These are phyloP conservation scores for Oncorhynchus nerka DNA, from an alignment of 2,113 vertebrate genomes.

Conservation along the genomic window DNA sequence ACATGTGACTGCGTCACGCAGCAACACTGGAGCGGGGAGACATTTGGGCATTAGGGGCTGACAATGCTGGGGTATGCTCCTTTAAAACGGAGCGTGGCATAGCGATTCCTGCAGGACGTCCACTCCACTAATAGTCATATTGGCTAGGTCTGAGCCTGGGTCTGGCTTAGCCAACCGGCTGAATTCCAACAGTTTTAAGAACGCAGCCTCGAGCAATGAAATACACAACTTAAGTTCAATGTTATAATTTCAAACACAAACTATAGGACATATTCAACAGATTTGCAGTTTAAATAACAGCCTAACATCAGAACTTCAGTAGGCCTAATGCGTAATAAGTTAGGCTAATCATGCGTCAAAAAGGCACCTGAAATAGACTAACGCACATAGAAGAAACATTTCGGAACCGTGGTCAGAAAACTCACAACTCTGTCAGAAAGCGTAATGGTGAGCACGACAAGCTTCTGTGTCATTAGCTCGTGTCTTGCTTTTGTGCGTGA, in stretches of 20 bases:
- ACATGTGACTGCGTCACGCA: slow-evolving; percentile 52
- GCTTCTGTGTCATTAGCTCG: slow-evolving; percentile 46
- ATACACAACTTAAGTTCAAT: slow-evolving; percentile 3
- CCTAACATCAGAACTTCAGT: slow-evolving; percentile 21
- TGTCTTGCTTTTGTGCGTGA: slow-evolving; percentile 43
- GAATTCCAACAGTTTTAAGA: slow-evolving; percentile 5
- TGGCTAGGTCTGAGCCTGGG: slow-evolving; percentile 1
- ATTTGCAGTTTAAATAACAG: slow-evolving; percentile 3
- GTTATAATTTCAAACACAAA: slow-evolving; percentile 12
- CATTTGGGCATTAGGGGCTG: slow-evolving; percentile 24
- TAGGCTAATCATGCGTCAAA: neutral
- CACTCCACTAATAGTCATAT: slow-evolving; percentile 34
- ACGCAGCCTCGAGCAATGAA: neutral
- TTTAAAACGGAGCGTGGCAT: slow-evolving; percentile 46
- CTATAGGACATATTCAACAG: neutral
- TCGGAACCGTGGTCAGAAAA: neutral
- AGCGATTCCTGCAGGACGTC: slow-evolving; percentile 24
- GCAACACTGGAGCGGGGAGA: slow-evolving; percentile 43
- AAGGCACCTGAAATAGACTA: neutral
- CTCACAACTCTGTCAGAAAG: slow-evolving; percentile 23
- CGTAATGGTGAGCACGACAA: slow-evolving; percentile 30
- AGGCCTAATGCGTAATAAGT: neutral
- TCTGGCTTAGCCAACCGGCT: neutral
- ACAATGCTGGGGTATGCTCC: slow-evolving; percentile 31
- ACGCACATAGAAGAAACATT: slow-evolving; percentile 14